Base-by-base conservation (phyloP, 37 sponge, comb jelly and placozoan species). In the Cliona cf. orientalis region DNA sequence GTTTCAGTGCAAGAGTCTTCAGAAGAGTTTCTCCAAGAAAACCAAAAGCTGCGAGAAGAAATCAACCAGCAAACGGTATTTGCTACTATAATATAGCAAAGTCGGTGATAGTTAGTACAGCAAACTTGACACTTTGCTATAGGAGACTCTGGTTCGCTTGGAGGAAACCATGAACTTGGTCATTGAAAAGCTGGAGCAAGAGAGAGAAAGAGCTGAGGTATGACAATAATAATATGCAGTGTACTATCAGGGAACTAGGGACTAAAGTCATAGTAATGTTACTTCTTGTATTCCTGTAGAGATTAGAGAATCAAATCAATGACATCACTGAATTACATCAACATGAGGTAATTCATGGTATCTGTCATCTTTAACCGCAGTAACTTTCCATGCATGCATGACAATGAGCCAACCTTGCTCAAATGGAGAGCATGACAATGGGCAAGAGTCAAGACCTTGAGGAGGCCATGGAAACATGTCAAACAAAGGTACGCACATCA, bases 261-360 rank as follows among this genome's bases (percentile, higher is more conserved):
- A n/a, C n/a, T n/a, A 49, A 14, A 19, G 53, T 9, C 14, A 49
- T 9, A 9, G 5, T 17, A 23, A 35, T 6, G 25, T 67, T 7
- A 37, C 33, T 19, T n/a, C n/a, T n/a, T 35, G 32, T 7, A 19
- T 29, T 19, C 44, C 19, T 69, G 9, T 46, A 86, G 88, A 41
- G 88, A 31, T 62, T 88, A 32, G 81, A 88, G 46, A 49, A 43
- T 6, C 82, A 88, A 44, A 31, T 88, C 0, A 88, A 88, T 36
- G 82, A 81, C 32, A 53, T 88, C 72, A 88, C 69, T 14, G 88
- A 88, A 34, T 55, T 88, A 0, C 78, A 88, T 43, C 88, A 88
- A 49, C 71, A 88, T 33, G 82, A 72, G 55, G 80, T 88, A 14
- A 74, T 44, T n/a, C n/a, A n/a, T n/a, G n/a, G n/a, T n/a, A n/a